Conservation (phyloP, 2,113 vertebrate species). For the Eudorcas thomsonii region DNA sequence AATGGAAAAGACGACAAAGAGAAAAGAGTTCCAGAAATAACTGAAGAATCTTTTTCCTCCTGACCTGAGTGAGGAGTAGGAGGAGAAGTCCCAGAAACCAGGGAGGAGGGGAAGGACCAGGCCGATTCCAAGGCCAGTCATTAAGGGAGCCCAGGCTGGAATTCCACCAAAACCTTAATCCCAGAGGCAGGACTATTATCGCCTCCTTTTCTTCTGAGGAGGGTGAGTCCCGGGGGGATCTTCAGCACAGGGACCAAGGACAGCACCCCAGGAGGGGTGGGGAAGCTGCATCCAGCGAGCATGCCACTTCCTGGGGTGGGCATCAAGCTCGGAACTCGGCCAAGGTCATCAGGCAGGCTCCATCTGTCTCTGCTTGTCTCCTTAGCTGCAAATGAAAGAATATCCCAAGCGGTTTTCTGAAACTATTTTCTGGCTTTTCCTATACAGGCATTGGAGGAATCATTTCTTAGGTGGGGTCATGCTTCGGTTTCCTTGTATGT, state of each 20-base stretch:
- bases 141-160: rapidly evolving
- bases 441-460: neutral
- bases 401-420: neutral
- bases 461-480: neutral
- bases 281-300: too few relatives aligned
- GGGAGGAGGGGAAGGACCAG: neutral
- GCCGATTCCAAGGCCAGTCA: neutral
- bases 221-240: rapidly evolving
- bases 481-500: neutral
- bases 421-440: neutral
- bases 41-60: too few relatives aligned
- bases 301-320: rapidly evolving
- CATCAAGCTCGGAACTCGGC: rapidly evolving
- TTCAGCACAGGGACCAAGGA: rapidly evolving
- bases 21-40: neutral
- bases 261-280: neutral
- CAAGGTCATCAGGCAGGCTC: rapidly evolving
- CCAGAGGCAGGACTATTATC: neutral
- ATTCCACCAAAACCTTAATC: neutral
- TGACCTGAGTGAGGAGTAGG: too few relatives aligned
- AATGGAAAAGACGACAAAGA: neutral
- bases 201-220: neutral
- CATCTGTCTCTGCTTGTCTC: rapidly evolving
- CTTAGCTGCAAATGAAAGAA: neutral
- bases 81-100: rapidly evolving